Conservation (phyloP, 2,888 invertebrate genomes). For the Cantharis lateralis region DNA sequence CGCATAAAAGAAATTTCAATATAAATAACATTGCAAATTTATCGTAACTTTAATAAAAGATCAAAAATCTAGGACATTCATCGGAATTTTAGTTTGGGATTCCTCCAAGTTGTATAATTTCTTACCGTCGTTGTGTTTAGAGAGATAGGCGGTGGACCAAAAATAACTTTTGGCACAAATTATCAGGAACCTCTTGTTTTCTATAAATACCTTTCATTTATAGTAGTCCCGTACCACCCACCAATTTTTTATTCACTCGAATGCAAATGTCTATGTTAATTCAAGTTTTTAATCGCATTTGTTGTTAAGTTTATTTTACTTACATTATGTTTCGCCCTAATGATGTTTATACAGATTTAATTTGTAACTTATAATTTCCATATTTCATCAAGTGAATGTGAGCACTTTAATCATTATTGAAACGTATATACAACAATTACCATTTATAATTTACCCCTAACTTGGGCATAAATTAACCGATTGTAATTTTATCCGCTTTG, state of each 20-base stretch:
- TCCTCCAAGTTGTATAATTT: conserved; percentile 33
- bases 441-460: conserved; percentile 16
- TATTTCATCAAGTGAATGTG: conserved; percentile 8
- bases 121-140: conserved; percentile 25
- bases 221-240: conserved; percentile 9
- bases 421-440: conserved; percentile 7
- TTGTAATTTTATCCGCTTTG: conserved; percentile 13
- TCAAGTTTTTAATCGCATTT: neutral
- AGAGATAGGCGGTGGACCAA: conserved; percentile 21
- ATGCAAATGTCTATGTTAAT: neutral
- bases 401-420: conserved; percentile 8
- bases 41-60: conserved; percentile 22
- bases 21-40: conserved; percentile 14
- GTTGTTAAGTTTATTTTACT: neutral
- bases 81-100: conserved; percentile 26
- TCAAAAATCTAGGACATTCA: conserved; percentile 24
- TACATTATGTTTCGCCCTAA: neutral
- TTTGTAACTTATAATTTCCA: conserved; percentile 7
- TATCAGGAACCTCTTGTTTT: conserved; percentile 17
- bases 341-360: neutral
- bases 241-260: conserved; percentile 2
- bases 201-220: neutral
- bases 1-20: neutral
- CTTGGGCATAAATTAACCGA: neutral
- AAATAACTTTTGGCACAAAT: conserved; percentile 36